Percentiles rank a stretch among this genome's conserved stretches.
Conservation (phyloP, 2,797 vertebrate species). For the Hoplostethus atlanticus region DNA sequence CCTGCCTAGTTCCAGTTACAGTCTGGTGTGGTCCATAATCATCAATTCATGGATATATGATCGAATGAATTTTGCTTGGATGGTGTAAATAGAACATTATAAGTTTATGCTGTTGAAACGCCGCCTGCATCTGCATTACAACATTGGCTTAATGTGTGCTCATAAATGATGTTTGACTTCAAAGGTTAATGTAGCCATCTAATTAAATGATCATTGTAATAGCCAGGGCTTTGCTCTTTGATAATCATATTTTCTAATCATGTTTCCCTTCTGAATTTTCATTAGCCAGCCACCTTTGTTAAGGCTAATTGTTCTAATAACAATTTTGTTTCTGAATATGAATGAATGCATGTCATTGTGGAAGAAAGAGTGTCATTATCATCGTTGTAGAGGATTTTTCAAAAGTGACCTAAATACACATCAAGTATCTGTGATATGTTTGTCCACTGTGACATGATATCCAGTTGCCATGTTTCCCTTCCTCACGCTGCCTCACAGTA, state of each 20-base stretch:
- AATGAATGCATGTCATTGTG: constrained; percentile 42
- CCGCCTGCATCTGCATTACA: constrained; percentile 71
- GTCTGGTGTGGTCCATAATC: constrained; percentile 30
- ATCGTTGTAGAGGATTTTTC: neutral
- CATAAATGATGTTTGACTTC: constrained; percentile 77
- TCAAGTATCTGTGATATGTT: neutral
- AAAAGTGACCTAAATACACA: constrained; percentile 19
- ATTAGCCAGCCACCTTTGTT: constrained; percentile 56
- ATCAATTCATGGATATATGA: constrained; percentile 28
- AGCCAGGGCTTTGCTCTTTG: constrained; percentile 63
- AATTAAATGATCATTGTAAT: constrained; percentile 66
- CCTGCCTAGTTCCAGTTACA: constrained; percentile 12
- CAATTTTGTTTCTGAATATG: constrained; percentile 43
- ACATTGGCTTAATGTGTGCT: constrained; percentile 37
- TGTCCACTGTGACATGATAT: neutral
- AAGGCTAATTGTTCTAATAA: constrained; percentile 53
- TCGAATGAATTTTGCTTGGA: constrained; percentile 14
- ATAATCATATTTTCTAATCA: constrained; percentile 70
- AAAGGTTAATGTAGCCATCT: constrained; percentile 78
- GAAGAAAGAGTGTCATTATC: constrained; percentile 9
- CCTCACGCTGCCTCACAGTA: constrained; percentile 5
- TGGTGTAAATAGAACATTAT: neutral
- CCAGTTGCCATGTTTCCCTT: neutral
- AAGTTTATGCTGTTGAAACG: constrained; percentile 31
- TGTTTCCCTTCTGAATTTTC: constrained; percentile 64